Evolutionary conservation across 2,888 invertebrate species (phyloP).

Genomic region (Xanthorhoe spadicearia): DNA sequence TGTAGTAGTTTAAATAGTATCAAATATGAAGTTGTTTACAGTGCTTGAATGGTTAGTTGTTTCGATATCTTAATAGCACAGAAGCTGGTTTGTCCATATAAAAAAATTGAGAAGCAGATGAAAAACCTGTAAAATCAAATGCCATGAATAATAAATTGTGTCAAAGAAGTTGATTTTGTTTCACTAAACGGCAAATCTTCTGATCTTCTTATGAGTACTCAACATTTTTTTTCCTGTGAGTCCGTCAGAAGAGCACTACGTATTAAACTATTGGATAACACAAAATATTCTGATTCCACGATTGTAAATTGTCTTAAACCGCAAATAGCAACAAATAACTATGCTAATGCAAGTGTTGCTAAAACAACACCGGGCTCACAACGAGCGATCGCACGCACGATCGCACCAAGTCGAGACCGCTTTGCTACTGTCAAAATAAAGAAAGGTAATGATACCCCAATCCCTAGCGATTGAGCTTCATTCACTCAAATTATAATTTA

Average conservation of each 20-base stretch:
- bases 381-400: conserved; percentile 59
- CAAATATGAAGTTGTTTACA: too few species aligned
- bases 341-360: conserved; percentile 14
- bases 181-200: not conserved
- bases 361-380: conserved; percentile 35
- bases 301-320: conserved; percentile 3
- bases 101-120: not conserved
- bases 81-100: not conserved
- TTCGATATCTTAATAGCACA: too few species aligned
- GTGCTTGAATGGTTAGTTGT: too few species aligned
- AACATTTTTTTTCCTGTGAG: not conserved
- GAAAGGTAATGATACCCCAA: conserved; percentile 38
- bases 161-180: not conserved
- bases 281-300: conserved; percentile 3
- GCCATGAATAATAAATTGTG: not conserved
- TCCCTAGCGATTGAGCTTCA: conserved; percentile 5
- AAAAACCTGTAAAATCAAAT: not conserved
- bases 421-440: conserved; percentile 58
- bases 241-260: not conserved
- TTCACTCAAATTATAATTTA: conserved; percentile 1
- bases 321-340: conserved; percentile 17
- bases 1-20: too few species aligned
- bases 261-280: not conserved
- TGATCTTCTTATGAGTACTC: too few species aligned
- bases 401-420: conserved; percentile 56